Percentiles rank a stretch among this genome's conserved stretches.
phyloP scores from a whole-genome alignment of 2,888 invertebrate species.

The Lepidochrysops patricia region DNA sequence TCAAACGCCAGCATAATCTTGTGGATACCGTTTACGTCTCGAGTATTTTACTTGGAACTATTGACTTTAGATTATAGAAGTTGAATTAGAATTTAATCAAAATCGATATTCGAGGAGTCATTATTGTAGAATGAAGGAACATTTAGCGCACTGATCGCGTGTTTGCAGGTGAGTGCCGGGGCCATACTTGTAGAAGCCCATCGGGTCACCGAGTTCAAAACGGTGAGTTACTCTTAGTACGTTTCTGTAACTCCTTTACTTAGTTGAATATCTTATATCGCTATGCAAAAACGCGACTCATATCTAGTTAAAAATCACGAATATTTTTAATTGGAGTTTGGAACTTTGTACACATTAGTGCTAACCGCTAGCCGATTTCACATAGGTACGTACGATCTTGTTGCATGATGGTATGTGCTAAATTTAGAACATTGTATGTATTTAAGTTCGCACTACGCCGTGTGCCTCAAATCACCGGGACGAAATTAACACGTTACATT shows the following conservation, averaged over 20 bases:
- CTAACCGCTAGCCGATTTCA: conserved; percentile 26
- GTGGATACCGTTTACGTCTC: conserved; percentile 1
- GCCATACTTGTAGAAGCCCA: conserved; percentile 67
- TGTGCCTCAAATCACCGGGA: conserved; percentile 51
- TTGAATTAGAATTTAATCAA: conserved; percentile 20
- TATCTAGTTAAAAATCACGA: not conserved
- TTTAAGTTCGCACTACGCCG: conserved; percentile 37
- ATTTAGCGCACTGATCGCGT: conserved; percentile 65
- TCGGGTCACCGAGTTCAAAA: conserved; percentile 62
- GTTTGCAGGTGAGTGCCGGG: conserved; percentile 70
- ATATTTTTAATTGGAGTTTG: not conserved
- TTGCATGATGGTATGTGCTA: conserved; percentile 55
- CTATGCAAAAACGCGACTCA: not conserved
- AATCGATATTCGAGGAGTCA: conserved; percentile 29
- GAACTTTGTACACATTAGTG: not conserved
- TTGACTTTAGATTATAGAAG: not conserved
- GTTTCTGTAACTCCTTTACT: conserved; percentile 23
- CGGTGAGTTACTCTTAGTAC: conserved; percentile 54
- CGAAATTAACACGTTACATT: conserved; percentile 34
- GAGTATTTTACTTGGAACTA: not conserved
- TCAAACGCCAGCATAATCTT: conserved; percentile 24
- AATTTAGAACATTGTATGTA: conserved; percentile 49
- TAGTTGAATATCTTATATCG: conserved; percentile 9
- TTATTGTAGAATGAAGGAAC: conserved; percentile 46
- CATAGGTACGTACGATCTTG: conserved; percentile 33